Evolutionary conservation across 2,888 invertebrate species (phyloP), one percentile per base, ranked within the genome.

Genomic region (Lepidonotus clava): DNA sequence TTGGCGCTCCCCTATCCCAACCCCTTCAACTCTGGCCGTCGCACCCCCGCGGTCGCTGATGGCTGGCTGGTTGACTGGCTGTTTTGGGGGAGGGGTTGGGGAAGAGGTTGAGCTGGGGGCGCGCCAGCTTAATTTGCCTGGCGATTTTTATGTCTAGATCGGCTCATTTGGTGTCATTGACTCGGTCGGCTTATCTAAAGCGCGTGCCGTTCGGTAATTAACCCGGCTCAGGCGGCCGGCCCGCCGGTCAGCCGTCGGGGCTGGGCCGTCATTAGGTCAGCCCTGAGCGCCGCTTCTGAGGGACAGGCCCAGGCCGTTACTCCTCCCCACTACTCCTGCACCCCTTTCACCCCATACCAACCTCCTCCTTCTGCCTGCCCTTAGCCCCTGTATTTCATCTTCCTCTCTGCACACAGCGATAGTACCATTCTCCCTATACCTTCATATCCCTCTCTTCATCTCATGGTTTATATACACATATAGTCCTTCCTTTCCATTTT

Each of bases 71-170:
- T 66, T 8, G 66, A n/a, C 18, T 8, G 66, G 66, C n/a, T 6
- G 28, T 6, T 71, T 24, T 71, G 71, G 38, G 32, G 6, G 71
- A 34, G 5, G 36, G n/a, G 28, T 11, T 28, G 46, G 46, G 80
- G 2, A 14, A 34, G 80, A 46, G 51, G 46, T 71, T 5, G 46
- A 80, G 80, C 28, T 21, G 38, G 38, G 71, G 71, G 71, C 32
- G 80, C n/a, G 80, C 80, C 41, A 28, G 80, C 80, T 80, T 80
- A 80, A 80, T 80, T 80, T 80, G 51, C 46, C 46, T 46, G 32
- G 80, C 41, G 80, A 80, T 80, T 41, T 80, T 80, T 80, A 80
- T 80, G 80, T 80, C 46, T 46, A 51, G 41, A 41, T 80, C 80
- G 80, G 46, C 80, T 80, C 80, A 51, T 80, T 80, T 80, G 28